Percentiles rank a stretch among this genome's conserved stretches.
Conservation (phyloP, 1,140 invertebrate genomes). For the Atta cephalotes region DNA sequence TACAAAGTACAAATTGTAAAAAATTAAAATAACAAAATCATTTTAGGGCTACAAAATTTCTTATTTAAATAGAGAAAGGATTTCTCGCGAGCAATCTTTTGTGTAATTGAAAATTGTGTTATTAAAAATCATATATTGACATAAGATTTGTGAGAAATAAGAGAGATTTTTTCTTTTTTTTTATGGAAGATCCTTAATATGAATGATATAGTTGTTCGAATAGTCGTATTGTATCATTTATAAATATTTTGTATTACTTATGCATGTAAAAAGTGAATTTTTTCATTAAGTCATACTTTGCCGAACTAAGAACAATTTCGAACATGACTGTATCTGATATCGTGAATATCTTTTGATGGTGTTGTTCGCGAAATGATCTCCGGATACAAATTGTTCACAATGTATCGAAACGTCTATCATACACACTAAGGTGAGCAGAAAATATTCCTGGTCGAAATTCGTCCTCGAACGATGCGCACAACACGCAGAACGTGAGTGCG, state of each 20-base stretch:
- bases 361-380: background rate
- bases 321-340: background rate
- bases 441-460: conserved; percentile 48
- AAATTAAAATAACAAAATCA: background rate
- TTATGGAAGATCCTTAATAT: background rate
- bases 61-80: background rate
- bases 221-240: background rate
- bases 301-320: background rate
- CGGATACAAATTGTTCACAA: background rate
- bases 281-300: background rate
- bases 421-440: background rate
- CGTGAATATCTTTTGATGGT: background rate
- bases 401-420: conserved; percentile 25
- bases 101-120: background rate
- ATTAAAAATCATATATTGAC: background rate
- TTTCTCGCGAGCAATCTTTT: too few relatives aligned
- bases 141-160: background rate
- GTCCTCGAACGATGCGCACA: background rate
- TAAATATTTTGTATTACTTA: background rate
- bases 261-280: background rate
- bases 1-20: background rate
- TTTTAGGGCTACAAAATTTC: background rate
- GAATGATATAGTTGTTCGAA: background rate
- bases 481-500: background rate
- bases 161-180: background rate